Evolutionary conservation across 1,140 invertebrate genomes (phyloP), one percentile per base, ranked within the genome.

Genomic region (Nixonia krombeini): DNA sequence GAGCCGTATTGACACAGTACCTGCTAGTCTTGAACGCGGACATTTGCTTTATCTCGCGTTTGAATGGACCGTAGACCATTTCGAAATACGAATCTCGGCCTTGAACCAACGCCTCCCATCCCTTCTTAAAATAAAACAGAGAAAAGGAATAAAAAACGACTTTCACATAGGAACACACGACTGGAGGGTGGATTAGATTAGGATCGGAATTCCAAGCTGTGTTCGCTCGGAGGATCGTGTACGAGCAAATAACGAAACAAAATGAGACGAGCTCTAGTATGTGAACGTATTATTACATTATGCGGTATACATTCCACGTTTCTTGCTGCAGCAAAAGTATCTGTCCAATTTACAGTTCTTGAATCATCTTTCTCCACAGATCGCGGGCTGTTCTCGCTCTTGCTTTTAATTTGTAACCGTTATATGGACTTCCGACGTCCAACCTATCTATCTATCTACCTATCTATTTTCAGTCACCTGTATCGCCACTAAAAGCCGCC

Each of bases 381-480:
- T 67, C 53, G 51, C 41, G 52, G 52, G 13, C 26, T 21, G 23
- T 59, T 46, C n/a, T n/a, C n/a, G 41, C 28, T 50, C 16, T 29
- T 42, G 26, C 38, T 28, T 41, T 50, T 29, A 55, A 50, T 17
- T 35, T 26, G 33, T 70, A 78, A 80, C 79, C 79, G 79, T 81
- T 81, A 81, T 79, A 74, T 73, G 72, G 75, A 82, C 78, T 82
- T 82, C 79, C 80, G 80, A 73, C 75, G 78, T 70, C 68, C 75
- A 73, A 79, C 76, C 78, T 76, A 78, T 67, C 76, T 79, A 80
- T 75, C 75, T 76, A 78, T 66, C 78, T 79, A 80, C 77, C 74
- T 80, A 21, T 6, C 21, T 3, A 21, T 21, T 3, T 21, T 21
- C 2, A 21, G 21, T 21, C n/a, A n/a, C n/a, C n/a, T n/a, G n/a